phyloP scores from a whole-genome alignment of 2,113 vertebrate species.

The Gadus chalcogrammus region DNA sequence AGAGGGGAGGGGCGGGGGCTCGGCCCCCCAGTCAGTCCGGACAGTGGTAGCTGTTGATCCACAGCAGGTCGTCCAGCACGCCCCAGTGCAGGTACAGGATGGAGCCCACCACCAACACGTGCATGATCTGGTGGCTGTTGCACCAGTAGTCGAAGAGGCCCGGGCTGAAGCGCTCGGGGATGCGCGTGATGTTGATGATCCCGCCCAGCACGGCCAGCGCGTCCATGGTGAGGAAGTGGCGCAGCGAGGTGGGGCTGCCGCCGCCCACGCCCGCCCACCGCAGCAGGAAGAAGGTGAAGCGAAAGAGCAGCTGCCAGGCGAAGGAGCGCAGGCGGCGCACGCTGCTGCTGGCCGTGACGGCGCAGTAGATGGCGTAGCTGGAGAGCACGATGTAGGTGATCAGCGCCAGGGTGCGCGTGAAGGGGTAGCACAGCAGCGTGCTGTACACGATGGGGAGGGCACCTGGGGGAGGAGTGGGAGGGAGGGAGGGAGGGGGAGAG shows the following conservation, averaged over 20 bases:
- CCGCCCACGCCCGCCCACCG: slow-evolving; percentile 82
- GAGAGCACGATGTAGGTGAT: slow-evolving; percentile 82
- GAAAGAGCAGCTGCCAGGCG: slow-evolving; percentile 86
- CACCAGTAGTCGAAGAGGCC: slow-evolving; percentile 93
- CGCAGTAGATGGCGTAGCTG: slow-evolving; percentile 84
- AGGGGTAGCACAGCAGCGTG: slow-evolving; percentile 84
- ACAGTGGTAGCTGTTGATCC: slow-evolving; percentile 83
- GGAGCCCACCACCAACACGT: slow-evolving; percentile 87
- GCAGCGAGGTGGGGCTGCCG: slow-evolving; percentile 83
- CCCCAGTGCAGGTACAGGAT: slow-evolving; percentile 90
- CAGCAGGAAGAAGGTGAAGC: slow-evolving; percentile 86
- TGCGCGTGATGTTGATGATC: slow-evolving; percentile 85
- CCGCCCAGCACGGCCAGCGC: slow-evolving; percentile 85
- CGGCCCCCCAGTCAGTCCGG: slow-evolving; percentile 76
- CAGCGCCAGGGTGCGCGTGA: slow-evolving; percentile 80
- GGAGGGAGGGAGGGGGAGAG: too few species aligned
- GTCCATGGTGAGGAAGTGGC: slow-evolving; percentile 88
- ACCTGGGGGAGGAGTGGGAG: slow-evolving; percentile 58
- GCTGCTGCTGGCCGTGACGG: slow-evolving; percentile 85
- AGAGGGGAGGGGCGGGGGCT: not conserved
- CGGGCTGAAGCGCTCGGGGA: slow-evolving; percentile 86
- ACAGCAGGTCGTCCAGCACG: slow-evolving; percentile 86
- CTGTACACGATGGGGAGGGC: slow-evolving; percentile 90
- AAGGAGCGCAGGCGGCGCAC: slow-evolving; percentile 84
- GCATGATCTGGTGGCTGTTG: slow-evolving; percentile 96